Percentiles rank a stretch among this genome's conserved stretches.
These are phyloP conservation scores for Abscondita cerata DNA, from an alignment of 2,888 invertebrate species.

Conservation along the genomic window DNA sequence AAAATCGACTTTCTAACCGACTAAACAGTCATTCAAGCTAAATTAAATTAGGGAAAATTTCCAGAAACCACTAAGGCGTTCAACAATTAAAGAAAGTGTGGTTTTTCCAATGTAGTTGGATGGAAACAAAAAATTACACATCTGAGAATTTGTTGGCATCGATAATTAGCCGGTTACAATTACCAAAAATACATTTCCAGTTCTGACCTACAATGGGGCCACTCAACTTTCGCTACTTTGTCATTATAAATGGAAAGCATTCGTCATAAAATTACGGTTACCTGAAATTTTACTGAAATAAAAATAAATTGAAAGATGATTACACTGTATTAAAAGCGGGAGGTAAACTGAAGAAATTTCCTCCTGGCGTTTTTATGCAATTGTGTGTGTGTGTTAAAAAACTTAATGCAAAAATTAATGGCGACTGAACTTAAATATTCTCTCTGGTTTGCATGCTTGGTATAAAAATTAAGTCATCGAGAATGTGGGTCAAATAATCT, in stretches of 20 bases:
- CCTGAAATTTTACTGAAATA: conserved; percentile 20
- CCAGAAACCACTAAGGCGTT: too few species aligned
- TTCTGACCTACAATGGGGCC: conserved; percentile 44
- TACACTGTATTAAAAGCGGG: background rate
- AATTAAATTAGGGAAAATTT: too few species aligned
- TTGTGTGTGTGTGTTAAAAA: background rate
- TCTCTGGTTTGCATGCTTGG: conserved; percentile 34
- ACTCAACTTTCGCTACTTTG: conserved; percentile 49
- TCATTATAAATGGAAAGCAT: conserved; percentile 45
- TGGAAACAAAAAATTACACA: conserved; percentile 1
- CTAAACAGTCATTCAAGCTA: too few species aligned
- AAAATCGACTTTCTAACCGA: background rate
- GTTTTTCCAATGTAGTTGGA: conserved; percentile 1
- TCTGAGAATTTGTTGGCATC: conserved; percentile 12
- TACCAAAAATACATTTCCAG: conserved; percentile 44
- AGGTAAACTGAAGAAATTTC: too few species aligned
- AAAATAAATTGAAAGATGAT: conserved; percentile 14
- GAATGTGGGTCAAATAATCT: conserved; percentile 38
- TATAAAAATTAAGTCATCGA: conserved; percentile 36
- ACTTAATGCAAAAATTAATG: background rate
- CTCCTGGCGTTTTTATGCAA: background rate
- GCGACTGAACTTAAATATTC: conserved; percentile 14
- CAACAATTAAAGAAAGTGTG: background rate
- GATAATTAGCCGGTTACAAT: conserved; percentile 36
- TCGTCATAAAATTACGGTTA: conserved; percentile 32